Percentiles rank a stretch among this genome's conserved stretches.
phyloP scores from a whole-genome alignment of 2,888 invertebrate species.

The Dascillus cervinus region DNA sequence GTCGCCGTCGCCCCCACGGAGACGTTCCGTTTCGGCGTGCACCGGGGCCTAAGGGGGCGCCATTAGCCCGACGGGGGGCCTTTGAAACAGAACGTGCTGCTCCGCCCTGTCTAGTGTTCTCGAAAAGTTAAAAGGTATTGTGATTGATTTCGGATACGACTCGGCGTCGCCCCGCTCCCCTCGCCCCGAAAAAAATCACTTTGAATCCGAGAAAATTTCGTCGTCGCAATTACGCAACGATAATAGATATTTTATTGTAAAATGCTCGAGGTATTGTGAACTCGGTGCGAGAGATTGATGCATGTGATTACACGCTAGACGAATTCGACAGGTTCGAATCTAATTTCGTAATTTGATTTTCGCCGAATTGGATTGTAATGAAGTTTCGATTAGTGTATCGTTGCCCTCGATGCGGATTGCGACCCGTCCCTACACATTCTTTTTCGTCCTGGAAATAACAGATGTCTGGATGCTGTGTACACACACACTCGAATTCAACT shows the following conservation, averaged over 20 bases:
- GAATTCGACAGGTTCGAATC: constrained; percentile 16
- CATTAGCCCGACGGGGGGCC: constrained; percentile 34
- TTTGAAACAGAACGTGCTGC: constrained; percentile 25
- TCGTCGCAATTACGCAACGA: too few species aligned
- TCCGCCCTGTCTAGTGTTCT: constrained; percentile 32
- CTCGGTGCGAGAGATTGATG: constrained; percentile 8
- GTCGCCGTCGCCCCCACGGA: constrained; percentile 19
- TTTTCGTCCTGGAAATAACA: too few species aligned
- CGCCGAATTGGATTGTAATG: constrained; percentile 18
- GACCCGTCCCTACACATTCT: too few species aligned
- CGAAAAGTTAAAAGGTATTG: constrained; percentile 6
- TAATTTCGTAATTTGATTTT: constrained; percentile 16
- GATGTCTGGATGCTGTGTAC: too few species aligned
- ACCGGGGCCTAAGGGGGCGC: constrained; percentile 35
- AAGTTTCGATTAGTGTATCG: constrained; percentile 18
- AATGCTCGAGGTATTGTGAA: constrained; percentile 1
- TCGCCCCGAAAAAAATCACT: too few species aligned
- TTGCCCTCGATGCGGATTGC: too few species aligned
- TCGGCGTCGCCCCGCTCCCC: too few species aligned
- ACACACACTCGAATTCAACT: too few species aligned
- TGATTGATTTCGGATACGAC: too few species aligned
- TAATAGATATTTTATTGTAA: too few species aligned
- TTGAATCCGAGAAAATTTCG: too few species aligned
- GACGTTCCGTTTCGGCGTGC: constrained; percentile 34
- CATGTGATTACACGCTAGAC: constrained; percentile 14